Percentiles rank a stretch among this genome's conserved stretches.
phyloP scores from a whole-genome alignment of 2,888 invertebrate species.

The Calliscelio sp. region DNA sequence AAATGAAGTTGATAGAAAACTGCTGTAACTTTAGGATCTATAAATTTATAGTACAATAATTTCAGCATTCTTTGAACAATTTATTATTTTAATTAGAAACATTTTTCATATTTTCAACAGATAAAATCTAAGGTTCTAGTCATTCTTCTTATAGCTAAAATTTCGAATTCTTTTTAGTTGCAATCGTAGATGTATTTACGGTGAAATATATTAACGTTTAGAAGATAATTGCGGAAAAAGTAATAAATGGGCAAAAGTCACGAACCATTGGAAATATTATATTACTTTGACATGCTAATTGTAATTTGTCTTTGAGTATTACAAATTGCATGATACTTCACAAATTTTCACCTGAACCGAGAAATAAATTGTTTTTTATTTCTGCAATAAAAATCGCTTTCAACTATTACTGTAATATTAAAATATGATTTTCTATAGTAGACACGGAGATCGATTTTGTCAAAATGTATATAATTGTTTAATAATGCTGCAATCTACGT shows the following conservation, averaged over 20 bases:
- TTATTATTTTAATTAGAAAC: background rate
- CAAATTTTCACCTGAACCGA: background rate
- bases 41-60: background rate
- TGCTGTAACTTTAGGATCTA: background rate
- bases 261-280: conserved; percentile 3
- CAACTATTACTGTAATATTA: no score
- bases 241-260: conserved; percentile 4
- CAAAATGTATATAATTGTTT: background rate
- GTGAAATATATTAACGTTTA: background rate
- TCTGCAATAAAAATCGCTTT: no score
- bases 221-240: background rate
- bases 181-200: conserved; percentile 3
- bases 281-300: conserved; percentile 1
- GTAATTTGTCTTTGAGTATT: background rate
- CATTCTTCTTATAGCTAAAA: background rate
- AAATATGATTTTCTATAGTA: no score
- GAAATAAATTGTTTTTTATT: no score
- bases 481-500: background rate
- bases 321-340: background rate
- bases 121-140: no score
- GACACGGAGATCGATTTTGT: no score
- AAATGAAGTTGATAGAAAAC: no score
- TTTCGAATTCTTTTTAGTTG: background rate
- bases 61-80: background rate
- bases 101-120: background rate